Evolutionary conservation across 2,797 vertebrate species (phyloP).

Genomic region (Manis pentadactyla): DNA sequence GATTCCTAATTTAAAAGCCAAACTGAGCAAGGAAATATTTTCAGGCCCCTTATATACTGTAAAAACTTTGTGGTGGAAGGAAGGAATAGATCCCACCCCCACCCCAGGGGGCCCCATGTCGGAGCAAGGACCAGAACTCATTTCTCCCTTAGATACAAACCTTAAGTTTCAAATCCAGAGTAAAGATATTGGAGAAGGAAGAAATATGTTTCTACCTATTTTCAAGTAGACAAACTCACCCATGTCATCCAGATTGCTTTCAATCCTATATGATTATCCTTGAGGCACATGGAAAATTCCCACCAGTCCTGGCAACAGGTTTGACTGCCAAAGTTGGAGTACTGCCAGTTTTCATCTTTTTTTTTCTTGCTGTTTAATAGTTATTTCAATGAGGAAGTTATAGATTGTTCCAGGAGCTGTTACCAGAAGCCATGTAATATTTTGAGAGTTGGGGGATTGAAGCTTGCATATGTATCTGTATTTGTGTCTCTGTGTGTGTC

Average conservation of each 20-base stretch:
- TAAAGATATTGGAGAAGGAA: background rate
- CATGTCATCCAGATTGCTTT: background rate
- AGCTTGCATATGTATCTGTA: background rate
- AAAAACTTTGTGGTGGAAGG: background rate
- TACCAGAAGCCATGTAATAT: background rate
- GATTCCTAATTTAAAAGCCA: background rate
- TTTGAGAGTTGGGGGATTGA: background rate
- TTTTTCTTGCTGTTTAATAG: background rate
- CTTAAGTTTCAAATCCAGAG: background rate
- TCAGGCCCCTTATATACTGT: background rate
- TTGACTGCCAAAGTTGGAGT: background rate
- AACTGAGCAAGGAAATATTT: background rate
- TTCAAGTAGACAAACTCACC: background rate
- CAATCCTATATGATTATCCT: background rate
- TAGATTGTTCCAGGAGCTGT: background rate
- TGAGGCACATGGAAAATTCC: background rate
- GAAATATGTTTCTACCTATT: background rate
- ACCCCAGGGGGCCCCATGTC: accelerated
- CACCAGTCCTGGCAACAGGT: background rate
- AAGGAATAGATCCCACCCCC: no score
- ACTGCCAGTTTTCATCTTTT: background rate
- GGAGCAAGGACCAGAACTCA: background rate
- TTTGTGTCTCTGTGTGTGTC: background rate
- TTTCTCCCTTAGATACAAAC: background rate
- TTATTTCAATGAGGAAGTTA: background rate